These are phyloP conservation scores for Pseudomyrmex flavicornis DNA, from an alignment of 1,140 invertebrate genomes.

Conservation along the genomic window DNA sequence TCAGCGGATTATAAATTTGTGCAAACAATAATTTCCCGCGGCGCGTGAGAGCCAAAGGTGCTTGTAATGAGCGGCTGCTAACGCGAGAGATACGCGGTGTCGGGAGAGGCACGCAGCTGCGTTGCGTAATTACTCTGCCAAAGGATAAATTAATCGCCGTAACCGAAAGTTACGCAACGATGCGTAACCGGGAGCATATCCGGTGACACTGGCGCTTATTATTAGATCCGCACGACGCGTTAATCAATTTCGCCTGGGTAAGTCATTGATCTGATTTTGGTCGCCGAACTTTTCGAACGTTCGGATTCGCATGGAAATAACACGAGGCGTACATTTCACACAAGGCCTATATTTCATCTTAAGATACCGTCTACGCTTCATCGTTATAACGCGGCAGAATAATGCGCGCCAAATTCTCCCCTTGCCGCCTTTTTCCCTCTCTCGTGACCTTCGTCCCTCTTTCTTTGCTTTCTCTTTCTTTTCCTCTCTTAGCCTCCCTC, in stretches of 20 bases:
- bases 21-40: slow-evolving; percentile 58
- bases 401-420: slow-evolving; percentile 55
- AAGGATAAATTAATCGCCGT: slow-evolving; percentile 72
- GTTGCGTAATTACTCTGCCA: slow-evolving; percentile 69
- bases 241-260: neutral
- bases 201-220: slow-evolving; percentile 35
- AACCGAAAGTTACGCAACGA: slow-evolving; percentile 67
- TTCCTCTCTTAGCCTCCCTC: slow-evolving; percentile 15
- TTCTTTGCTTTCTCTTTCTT: slow-evolving; percentile 32
- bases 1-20: slow-evolving; percentile 60
- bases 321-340: no score
- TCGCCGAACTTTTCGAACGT: neutral
- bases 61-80: slow-evolving; percentile 55
- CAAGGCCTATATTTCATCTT: neutral
- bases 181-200: slow-evolving; percentile 55
- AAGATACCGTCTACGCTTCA: neutral
- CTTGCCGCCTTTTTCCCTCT: slow-evolving; percentile 52
- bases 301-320: slow-evolving; percentile 10
- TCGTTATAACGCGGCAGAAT: slow-evolving; percentile 57
- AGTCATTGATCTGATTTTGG: neutral
- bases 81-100: slow-evolving; percentile 27
- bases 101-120: slow-evolving; percentile 63
- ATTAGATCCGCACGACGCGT: slow-evolving; percentile 35
- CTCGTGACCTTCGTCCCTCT: slow-evolving; percentile 61
- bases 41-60: slow-evolving; percentile 56